phyloP scores from a whole-genome alignment of 2,113 vertebrate species.

The Calypte anna region DNA sequence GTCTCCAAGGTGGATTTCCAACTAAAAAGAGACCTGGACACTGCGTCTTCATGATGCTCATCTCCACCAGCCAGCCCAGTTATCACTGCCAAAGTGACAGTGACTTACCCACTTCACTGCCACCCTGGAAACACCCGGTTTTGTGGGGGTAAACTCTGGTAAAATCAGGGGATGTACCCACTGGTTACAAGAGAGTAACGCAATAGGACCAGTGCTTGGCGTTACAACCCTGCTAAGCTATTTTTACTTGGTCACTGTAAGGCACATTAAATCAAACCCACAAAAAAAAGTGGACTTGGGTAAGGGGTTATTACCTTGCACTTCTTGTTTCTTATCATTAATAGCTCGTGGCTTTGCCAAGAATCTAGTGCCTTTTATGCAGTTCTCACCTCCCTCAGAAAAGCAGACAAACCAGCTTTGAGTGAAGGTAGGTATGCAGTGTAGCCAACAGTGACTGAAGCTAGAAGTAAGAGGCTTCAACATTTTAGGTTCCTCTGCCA shows the following conservation, averaged over 20 bases:
- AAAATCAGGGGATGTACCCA: background rate
- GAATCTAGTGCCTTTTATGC: background rate
- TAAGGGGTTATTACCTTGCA: background rate
- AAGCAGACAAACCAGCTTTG: constrained; percentile 24
- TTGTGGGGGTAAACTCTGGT: background rate
- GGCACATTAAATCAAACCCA: background rate
- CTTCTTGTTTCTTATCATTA: background rate
- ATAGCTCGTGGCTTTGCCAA: background rate
- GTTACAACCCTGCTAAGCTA: background rate
- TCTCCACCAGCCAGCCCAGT: background rate
- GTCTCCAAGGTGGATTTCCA: background rate
- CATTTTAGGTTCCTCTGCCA: background rate
- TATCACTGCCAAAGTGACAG: background rate
- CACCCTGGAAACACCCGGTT: background rate
- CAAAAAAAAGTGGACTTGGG: background rate
- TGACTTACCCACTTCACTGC: background rate
- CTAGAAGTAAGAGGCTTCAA: background rate
- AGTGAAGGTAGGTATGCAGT: background rate
- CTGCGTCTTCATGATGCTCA: background rate
- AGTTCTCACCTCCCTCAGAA: background rate
- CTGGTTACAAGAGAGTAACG: background rate
- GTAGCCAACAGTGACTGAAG: background rate
- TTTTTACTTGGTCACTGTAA: background rate
- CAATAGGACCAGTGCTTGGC: background rate
- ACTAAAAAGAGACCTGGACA: background rate